These are phyloP conservation scores for Drosophila ustulata DNA, from an alignment of 2,888 invertebrate species.

Conservation along the genomic window DNA sequence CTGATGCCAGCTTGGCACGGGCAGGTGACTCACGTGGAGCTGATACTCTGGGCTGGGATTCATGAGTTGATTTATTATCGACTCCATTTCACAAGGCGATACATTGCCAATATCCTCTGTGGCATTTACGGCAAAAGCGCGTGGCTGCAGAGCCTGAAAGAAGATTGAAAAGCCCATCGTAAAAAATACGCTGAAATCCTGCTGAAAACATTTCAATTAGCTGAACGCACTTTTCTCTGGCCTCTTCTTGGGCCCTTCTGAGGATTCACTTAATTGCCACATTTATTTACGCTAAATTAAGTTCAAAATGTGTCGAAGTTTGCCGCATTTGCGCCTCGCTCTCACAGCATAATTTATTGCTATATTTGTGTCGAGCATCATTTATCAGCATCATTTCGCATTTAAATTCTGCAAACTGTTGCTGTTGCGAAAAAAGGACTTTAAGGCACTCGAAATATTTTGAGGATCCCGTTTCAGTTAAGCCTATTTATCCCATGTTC, in stretches of 20 bases:
- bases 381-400: slow-evolving; percentile 31
- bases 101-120: slow-evolving; percentile 81
- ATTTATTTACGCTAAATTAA: slow-evolving; percentile 66
- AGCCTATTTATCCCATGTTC: slow-evolving; percentile 5
- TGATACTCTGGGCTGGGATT: slow-evolving; percentile 84
- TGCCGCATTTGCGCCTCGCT: slow-evolving; percentile 40
- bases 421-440: slow-evolving; percentile 1
- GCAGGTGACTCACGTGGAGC: slow-evolving; percentile 83
- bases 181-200: slow-evolving; percentile 28
- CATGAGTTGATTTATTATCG: slow-evolving; percentile 83
- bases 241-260: not conserved
- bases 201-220: slow-evolving; percentile 47
- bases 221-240: slow-evolving; percentile 8
- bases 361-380: slow-evolving; percentile 47
- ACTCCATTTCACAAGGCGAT: slow-evolving; percentile 84
- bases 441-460: not conserved
- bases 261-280: slow-evolving; percentile 45
- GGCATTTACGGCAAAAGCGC: slow-evolving; percentile 65
- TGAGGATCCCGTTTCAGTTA: not conserved
- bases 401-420: slow-evolving; percentile 25
- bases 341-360: slow-evolving; percentile 42
- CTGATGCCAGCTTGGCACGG: slow-evolving; percentile 35
- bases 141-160: slow-evolving; percentile 80
- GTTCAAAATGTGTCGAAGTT: slow-evolving; percentile 64
- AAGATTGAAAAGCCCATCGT: not conserved